Base-by-base conservation (phyloP, 2,888 invertebrate genomes). In the Drosophila formosana region DNA sequence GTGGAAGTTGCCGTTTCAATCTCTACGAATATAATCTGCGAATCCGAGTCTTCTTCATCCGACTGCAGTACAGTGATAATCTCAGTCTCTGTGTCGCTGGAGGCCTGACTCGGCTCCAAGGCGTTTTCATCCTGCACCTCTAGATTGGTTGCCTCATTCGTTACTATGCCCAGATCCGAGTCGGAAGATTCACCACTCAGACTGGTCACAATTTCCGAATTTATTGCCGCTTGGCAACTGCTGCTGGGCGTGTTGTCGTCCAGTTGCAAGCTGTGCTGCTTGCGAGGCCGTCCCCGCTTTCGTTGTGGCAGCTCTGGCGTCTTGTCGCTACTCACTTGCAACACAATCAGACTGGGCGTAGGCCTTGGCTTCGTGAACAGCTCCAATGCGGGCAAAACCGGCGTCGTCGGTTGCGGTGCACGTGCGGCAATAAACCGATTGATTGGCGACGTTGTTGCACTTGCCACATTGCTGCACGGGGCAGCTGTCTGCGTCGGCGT, bases 261-360 rank as follows among this genome's bases (percentile, higher is more conserved):
- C 26, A 37, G 1, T 11, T 58, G 28, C 6, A 8, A 3, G 3
- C 8, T 47, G 13, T 39, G 51, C n/a, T 23, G 46, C n/a, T 86
- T 84, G 0, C 82, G 64, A 1, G 89, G 90, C 1, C 91, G 82
- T 3, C 90, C 91, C 6, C 90, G 86, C 46, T 80, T 82, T 5
- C 84, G 72, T 4, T 43, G 13, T 0, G 47, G 77, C 49, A 58
- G 53, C 25, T n/a, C 39, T 13, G 41, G 57, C 11, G 37, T 25
- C 25, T 56, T 53, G 23, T 82, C 71, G 61, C 89, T 91, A 51
- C 81, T 90, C 32, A 91, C 88, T 68, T 91, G 91, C 5, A 91
- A 90, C 30, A 91, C 87, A 72, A 91, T 91, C 25, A 91, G 50
- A 56, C 88, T 89, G 0, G 77, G 66, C 3, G 74, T 78, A 7